Evolutionary conservation across 1,140 invertebrate species (phyloP).

Genomic region (Hesperophylax magnus): DNA sequence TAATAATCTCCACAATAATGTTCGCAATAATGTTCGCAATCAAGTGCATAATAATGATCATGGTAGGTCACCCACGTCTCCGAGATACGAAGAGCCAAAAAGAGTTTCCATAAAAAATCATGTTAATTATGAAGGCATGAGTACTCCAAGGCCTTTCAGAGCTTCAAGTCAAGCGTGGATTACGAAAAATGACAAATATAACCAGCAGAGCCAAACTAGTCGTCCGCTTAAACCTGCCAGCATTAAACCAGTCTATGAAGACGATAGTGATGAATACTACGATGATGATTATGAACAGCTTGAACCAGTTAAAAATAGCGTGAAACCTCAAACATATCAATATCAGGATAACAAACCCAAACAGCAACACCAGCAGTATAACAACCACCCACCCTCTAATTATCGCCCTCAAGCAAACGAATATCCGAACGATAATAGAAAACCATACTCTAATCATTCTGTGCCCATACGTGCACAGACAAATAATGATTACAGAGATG

Average conservation of each 20-base stretch:
- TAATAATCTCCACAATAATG: too few species aligned
- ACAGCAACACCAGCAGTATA: slow-evolving; percentile 29
- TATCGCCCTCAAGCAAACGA: slow-evolving; percentile 37
- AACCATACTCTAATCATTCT: slow-evolving; percentile 29
- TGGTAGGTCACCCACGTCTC: background rate
- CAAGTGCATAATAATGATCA: too few species aligned
- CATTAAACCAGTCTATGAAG: slow-evolving; percentile 48
- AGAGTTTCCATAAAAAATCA: slow-evolving; percentile 57
- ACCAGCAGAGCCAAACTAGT: slow-evolving; percentile 56
- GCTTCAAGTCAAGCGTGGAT: slow-evolving; percentile 55
- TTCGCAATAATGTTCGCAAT: too few species aligned
- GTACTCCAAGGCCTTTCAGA: slow-evolving; percentile 67
- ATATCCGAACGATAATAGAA: slow-evolving; percentile 46
- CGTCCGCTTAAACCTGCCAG: slow-evolving; percentile 55
- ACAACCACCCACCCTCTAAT: slow-evolving; percentile 20
- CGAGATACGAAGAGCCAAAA: slow-evolving; percentile 37
- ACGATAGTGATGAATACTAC: slow-evolving; percentile 59
- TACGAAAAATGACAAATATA: slow-evolving; percentile 50
- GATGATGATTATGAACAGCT: slow-evolving; percentile 62
- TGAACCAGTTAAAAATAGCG: slow-evolving; percentile 34
- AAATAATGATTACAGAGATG: slow-evolving; percentile 10
- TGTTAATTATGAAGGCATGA: slow-evolving; percentile 64
- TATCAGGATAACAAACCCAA: slow-evolving; percentile 25
- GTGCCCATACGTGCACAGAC: slow-evolving; percentile 4
- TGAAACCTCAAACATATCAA: slow-evolving; percentile 21